These are phyloP conservation scores for Tortrix viridana DNA, from an alignment of 2,888 invertebrate genomes.

Conservation along the genomic window DNA sequence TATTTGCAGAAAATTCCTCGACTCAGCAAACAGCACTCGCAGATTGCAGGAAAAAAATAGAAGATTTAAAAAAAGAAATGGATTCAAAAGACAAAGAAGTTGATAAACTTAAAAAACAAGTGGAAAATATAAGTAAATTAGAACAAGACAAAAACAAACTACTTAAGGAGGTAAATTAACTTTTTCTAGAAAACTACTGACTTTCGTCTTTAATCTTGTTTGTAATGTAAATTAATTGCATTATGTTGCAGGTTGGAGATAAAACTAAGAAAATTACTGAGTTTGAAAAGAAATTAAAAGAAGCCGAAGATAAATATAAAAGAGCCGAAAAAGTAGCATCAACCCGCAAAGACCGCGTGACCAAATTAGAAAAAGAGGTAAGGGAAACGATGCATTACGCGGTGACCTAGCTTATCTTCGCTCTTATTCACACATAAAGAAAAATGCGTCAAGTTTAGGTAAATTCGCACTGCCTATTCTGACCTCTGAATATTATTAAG, in stretches of 20 bases:
- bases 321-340: constrained; percentile 82
- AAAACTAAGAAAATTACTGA: constrained; percentile 86
- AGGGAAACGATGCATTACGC: constrained; percentile 39
- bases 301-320: constrained; percentile 86
- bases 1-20: constrained; percentile 78
- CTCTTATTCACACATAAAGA: too few species aligned
- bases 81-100: constrained; percentile 86
- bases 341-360: constrained; percentile 83
- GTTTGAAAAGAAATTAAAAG: constrained; percentile 87
- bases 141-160: constrained; percentile 85
- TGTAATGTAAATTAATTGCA: constrained; percentile 11
- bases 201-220: not conserved
- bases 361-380: constrained; percentile 86
- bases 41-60: constrained; percentile 85
- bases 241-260: constrained; percentile 81
- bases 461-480: too few species aligned
- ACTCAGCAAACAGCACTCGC: constrained; percentile 82
- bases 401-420: too few species aligned
- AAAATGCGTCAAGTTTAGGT: too few species aligned
- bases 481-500: too few species aligned
- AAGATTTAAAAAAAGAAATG: constrained; percentile 86
- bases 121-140: constrained; percentile 73
- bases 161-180: constrained; percentile 80
- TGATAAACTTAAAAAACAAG: constrained; percentile 85
- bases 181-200: not conserved